Evolutionary conservation across 2,888 invertebrate species (phyloP).

Genomic region (Hydropsyche betteni): DNA sequence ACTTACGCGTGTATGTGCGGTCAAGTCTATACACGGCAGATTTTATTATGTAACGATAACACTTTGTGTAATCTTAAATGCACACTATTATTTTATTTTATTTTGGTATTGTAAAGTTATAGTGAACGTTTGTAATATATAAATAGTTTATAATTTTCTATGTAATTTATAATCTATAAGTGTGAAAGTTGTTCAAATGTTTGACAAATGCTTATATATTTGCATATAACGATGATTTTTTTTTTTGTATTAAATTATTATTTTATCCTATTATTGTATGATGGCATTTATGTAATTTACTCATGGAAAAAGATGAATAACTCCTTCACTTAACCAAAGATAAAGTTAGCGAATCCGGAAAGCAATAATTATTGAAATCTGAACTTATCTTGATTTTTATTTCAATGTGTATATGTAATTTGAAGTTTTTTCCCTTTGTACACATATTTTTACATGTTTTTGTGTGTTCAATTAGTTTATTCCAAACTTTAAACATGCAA

Average conservation of each 20-base stretch:
- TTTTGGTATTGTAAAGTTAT: constrained; percentile 35
- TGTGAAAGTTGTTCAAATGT: constrained; percentile 16
- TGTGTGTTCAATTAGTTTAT: neutral
- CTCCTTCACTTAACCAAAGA: constrained; percentile 25
- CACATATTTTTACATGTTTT: constrained; percentile 1
- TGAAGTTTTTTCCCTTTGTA: constrained; percentile 1
- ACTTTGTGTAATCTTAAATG: constrained; percentile 12
- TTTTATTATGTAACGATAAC: constrained; percentile 1
- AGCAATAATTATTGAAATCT: neutral
- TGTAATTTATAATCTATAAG: constrained; percentile 10
- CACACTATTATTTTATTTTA: constrained; percentile 24
- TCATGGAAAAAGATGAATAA: neutral
- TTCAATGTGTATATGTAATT: neutral
- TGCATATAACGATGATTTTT: neutral
- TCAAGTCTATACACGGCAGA: neutral
- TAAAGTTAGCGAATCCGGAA: constrained; percentile 21
- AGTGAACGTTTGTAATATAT: constrained; percentile 40
- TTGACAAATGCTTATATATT: neutral
- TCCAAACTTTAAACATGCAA: neutral
- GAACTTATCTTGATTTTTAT: neutral
- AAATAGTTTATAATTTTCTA: constrained; percentile 8
- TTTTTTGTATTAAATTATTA: neutral
- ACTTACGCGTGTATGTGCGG: neutral
- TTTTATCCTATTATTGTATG: constrained; percentile 12
- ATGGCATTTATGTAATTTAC: constrained; percentile 18